Base-by-base conservation (phyloP, 1,140 invertebrate species). In the Oncopeltus fasciatus region DNA sequence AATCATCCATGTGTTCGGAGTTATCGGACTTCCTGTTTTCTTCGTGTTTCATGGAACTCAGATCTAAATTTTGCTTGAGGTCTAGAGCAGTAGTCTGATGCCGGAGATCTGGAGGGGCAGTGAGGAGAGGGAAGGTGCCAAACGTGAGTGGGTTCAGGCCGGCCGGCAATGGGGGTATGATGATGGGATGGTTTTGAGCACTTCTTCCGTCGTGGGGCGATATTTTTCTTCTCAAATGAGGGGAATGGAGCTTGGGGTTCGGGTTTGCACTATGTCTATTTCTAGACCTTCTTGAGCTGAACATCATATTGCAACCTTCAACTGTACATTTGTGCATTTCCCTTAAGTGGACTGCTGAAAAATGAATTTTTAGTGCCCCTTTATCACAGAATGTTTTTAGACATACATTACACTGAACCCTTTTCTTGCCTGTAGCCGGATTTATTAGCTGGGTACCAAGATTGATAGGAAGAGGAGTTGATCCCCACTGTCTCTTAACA, bases 251-350 rank as follows among this genome's bases (percentile, higher is more conserved):
- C 74, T 98, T 98, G 0, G 96, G 95, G 77, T 99, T 99, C 0
- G 94, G 95, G 75, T 98, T 98, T 8, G 95, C 93, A 72, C 90
- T 94, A 73, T 99, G 96, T 1, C 96, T 81, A 72, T 99, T 99
- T 28, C 95, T 78, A 21, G 92, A 96, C 62, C 96, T 78, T 65
- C 95, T 79, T 14, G 93, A 97, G 73, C 93, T 97, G 72, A 99
- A 99, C 90, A 97, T 96, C 92, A 98, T 98, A 72, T 90, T 97
- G 75, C 96, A 99, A 0, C 96, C 95, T 69, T 94, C 89, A 0
- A 99, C 93, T 0, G 95, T 97, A 72, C 96, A 99, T 73, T 94
- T 95, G 74, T 99, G 96, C 95, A 99, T 99, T 78, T 99, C 97
- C 20, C 92, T 83, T 61, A 99, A 74, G 74, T 99, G 97, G 5